Evolutionary conservation across 1,140 invertebrate species (phyloP), one percentile per base, ranked within the genome.

Genomic region (Mya arenaria): DNA sequence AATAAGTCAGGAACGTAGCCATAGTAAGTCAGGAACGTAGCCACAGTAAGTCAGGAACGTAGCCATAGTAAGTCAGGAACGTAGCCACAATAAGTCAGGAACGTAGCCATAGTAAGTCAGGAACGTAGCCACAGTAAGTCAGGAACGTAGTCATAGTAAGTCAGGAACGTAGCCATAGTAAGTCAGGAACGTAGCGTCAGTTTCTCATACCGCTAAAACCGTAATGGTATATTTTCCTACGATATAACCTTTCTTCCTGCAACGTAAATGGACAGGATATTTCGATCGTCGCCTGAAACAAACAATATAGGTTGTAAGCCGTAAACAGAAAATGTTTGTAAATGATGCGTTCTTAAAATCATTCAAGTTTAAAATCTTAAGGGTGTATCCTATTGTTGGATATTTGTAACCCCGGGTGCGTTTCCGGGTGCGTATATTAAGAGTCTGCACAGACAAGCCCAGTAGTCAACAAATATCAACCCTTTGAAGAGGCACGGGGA

Each of bases 241-340:
- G n/a, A n/a, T n/a, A n/a, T n/a, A n/a, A 77, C 74, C 55, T 65
- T 52, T 65, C 36, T 77, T 25, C 97, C 97, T 74, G 94, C 94
- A 34, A 98, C 95, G 93, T 94, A 97, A 10, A 97, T 96, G 88
- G 95, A 91, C 1, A 89, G 65, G 62, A 98, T 96, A 91, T 98
- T 98, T 79, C 96, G 94, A 91, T 97, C 96, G 93, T 97, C 96
- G 0, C 97, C 97, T 44, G 82, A 28, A 82, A 73, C 34, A 36
- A 73, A 82, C 23, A 58, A 71, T 36, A 41, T n/a, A 74, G 4
- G 37, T 25, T 48, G 25, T 34, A 30, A 66, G 5, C 15, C 17
- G 58, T 17, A 19, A 0, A 44, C 19, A 2, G 10, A 23, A 37
- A 15, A 39, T 0, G 3, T n/a, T 1, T 6, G 30, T 62, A 48